Evolutionary conservation across 2,113 vertebrate genomes (phyloP).

Genomic region (Suncus etruscus): DNA sequence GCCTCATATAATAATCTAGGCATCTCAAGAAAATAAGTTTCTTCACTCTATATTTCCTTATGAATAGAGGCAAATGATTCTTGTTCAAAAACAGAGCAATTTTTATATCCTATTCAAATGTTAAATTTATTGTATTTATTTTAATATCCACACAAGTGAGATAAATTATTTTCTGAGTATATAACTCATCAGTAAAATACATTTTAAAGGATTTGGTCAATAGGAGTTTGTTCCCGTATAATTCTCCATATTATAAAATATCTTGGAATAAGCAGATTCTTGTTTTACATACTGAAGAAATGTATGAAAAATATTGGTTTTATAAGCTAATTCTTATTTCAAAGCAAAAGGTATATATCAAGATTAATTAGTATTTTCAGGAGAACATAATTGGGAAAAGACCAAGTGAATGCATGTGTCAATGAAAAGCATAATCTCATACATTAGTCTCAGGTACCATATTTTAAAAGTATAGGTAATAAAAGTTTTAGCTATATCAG

Average conservation of each 20-base stretch:
- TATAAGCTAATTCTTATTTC: conserved; percentile 14
- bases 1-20: neutral
- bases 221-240: conserved; percentile 31
- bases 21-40: neutral
- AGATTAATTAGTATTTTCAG: conserved; percentile 3
- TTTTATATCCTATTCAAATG: neutral
- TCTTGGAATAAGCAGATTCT: neutral
- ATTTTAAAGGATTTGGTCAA: conserved; percentile 16
- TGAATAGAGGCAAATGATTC: neutral
- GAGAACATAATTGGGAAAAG: neutral
- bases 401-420: neutral
- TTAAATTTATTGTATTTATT: neutral
- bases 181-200: conserved; percentile 11
- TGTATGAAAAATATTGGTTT: conserved; percentile 11
- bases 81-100: neutral
- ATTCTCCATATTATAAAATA: neutral
- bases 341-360: neutral
- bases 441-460: neutral
- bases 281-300: conserved; percentile 47
- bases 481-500: too few relatives aligned
- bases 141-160: conserved; percentile 10
- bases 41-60: neutral
- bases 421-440: neutral
- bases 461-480: neutral
- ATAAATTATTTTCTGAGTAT: neutral